Percentiles rank a stretch among this genome's conserved stretches.
Evolutionary conservation across 1,140 invertebrate species (phyloP).

Genomic region (Leptonema lineaticorne): DNA sequence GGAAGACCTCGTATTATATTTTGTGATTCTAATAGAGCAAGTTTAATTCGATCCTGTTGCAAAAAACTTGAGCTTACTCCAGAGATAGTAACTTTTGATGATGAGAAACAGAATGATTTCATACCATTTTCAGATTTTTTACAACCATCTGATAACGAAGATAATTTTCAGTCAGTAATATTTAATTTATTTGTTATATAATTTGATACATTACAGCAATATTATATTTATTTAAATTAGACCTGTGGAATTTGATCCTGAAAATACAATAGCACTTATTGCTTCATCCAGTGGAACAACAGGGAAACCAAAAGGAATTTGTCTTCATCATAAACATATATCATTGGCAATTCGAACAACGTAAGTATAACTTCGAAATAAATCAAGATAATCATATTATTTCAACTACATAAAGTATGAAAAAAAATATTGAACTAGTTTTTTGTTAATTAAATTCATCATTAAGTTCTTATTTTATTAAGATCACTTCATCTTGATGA

Average conservation of each 20-base stretch:
- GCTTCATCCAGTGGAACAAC: conserved; percentile 38
- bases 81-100: conserved; percentile 30
- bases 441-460: conserved; percentile 1
- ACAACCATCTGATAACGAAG: conserved; percentile 28
- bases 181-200: no score
- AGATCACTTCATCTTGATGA: neutral
- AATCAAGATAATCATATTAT: neutral
- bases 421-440: neutral
- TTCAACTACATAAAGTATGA: neutral
- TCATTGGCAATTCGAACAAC: neutral
- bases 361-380: neutral
- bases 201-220: no score
- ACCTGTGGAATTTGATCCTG: conserved; percentile 34
- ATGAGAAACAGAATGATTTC: neutral
- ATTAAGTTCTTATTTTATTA: neutral
- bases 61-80: neutral
- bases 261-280: conserved; percentile 28
- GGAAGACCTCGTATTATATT: conserved; percentile 6
- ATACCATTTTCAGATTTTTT: conserved; percentile 23
- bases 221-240: conserved; percentile 18
- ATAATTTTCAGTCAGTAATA: conserved; percentile 21
- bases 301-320: conserved; percentile 34
- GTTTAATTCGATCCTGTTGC: neutral
- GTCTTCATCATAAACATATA: conserved; percentile 19
- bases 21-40: neutral